Evolutionary conservation across 2,113 vertebrate species (phyloP).

Genomic region (Theristicus caerulescens): DNA sequence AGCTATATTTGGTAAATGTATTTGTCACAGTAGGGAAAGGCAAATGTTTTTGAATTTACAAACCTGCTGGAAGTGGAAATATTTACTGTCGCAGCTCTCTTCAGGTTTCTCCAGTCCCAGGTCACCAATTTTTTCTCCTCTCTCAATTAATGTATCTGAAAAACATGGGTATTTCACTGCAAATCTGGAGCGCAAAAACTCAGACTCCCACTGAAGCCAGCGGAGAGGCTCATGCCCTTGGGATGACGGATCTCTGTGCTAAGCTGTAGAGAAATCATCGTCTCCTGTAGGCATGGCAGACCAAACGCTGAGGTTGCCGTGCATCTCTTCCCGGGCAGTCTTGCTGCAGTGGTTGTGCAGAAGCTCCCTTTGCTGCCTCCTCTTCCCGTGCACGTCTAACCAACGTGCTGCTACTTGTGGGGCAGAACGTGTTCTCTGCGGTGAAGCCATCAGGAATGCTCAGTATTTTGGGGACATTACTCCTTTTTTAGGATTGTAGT

Average conservation of each 20-base stretch:
- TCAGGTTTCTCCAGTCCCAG: neutral
- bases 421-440: neutral
- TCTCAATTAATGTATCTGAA: neutral
- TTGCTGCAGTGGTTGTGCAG: neutral
- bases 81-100: neutral
- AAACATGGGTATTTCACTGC: neutral
- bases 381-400: accelerated
- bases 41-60: constrained; percentile 45
- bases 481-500: neutral
- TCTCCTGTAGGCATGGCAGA: neutral
- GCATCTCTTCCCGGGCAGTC: neutral
- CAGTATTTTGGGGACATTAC: neutral
- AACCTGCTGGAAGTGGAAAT: constrained; percentile 11
- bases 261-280: neutral
- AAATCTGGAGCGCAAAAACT: neutral
- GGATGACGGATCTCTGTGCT: neutral
- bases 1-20: constrained; percentile 37
- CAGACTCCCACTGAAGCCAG: neutral
- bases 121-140: neutral
- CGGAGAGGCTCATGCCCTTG: neutral
- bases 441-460: neutral
- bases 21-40: constrained; percentile 49
- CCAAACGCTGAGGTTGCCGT: neutral
- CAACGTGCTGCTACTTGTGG: neutral
- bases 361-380: neutral